Evolutionary conservation across 2,888 invertebrate species (phyloP), one percentile per base, ranked within the genome.

Genomic region (Tillus elongatus): DNA sequence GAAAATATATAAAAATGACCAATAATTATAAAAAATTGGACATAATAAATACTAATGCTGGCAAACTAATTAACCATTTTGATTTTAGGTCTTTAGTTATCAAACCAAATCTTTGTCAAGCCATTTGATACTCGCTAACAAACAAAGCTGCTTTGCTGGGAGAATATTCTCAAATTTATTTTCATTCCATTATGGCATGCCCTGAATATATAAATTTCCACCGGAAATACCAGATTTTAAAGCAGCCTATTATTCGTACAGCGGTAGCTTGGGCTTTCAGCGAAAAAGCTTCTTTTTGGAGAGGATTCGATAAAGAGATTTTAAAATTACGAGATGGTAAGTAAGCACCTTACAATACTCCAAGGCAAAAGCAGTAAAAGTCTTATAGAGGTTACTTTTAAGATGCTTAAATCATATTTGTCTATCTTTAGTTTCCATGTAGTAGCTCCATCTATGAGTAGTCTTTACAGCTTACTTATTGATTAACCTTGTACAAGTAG

Each of bases 61-160:
- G n/a, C n/a, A n/a, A n/a, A n/a, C n/a, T n/a, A n/a, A n/a, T n/a
- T n/a, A n/a, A n/a, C n/a, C n/a, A n/a, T n/a, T n/a, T n/a, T n/a
- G n/a, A n/a, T 19, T 19, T 19, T n/a, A 19, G 24, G 6, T 19
- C 6, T n/a, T n/a, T 19, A n/a, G 24, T 19, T 19, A 8, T 8
- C 24, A 19, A 19, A 19, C n/a, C 24, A 19, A n/a, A 19, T 10
- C 9, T 13, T 15, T 32, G 32, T 32, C 13, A 15, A 32, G 14
- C 9, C 32, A 15, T 10, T 9, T 4, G 8, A 4, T 32, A 32
- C 15, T 8, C 32, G 13, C 11, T 32, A 4, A 15, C 4, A 8
- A 4, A 10, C 10, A 10, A 13, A 13, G 32, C 12, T 12, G 14
- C 24, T 19, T n/a, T 19, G 6, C n/a, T 19, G 24, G 24, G 24